Percentiles rank a stretch among this genome's conserved stretches.
These are phyloP conservation scores for Eupithecia tripunctaria DNA, from an alignment of 2,888 invertebrate genomes.

Conservation along the genomic window DNA sequence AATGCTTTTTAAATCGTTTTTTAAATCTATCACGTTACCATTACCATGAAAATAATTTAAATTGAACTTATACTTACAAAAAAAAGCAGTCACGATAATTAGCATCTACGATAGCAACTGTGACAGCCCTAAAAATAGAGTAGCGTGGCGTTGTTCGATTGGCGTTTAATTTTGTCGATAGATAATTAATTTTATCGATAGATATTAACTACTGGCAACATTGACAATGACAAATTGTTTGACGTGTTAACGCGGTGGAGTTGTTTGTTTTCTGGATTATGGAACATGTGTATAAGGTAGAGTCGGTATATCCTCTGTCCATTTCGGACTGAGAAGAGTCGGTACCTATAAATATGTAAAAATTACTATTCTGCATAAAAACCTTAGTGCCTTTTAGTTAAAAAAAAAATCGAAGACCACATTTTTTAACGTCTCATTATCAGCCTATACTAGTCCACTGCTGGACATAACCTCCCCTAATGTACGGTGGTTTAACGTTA, in stretches of 20 bases:
- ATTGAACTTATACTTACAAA: neutral
- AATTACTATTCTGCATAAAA: too few relatives aligned
- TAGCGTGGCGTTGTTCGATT: constrained; percentile 22
- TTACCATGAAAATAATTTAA: too few relatives aligned
- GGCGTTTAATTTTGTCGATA: constrained; percentile 32
- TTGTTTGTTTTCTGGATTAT: constrained; percentile 5
- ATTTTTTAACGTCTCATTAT: too few relatives aligned
- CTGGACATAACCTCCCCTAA: too few relatives aligned
- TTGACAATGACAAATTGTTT: constrained; percentile 39
- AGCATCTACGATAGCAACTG: neutral
- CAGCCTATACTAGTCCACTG: too few relatives aligned
- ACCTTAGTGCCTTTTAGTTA: too few relatives aligned
- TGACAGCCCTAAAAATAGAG: constrained; percentile 40
- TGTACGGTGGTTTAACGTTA: too few relatives aligned
- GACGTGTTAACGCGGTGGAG: constrained; percentile 22
- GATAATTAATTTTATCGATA: constrained; percentile 39
- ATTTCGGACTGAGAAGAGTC: neutral
- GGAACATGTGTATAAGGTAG: neutral
- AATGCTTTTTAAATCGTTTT: too few relatives aligned
- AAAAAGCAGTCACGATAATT: neutral
- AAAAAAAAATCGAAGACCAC: too few relatives aligned
- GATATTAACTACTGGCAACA: constrained; percentile 40
- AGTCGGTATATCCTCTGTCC: neutral
- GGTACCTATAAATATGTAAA: too few relatives aligned
- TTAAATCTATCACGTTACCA: too few relatives aligned